Conservation (phyloP, 2,797 vertebrate genomes). For the Percopsis omiscomaycus region DNA sequence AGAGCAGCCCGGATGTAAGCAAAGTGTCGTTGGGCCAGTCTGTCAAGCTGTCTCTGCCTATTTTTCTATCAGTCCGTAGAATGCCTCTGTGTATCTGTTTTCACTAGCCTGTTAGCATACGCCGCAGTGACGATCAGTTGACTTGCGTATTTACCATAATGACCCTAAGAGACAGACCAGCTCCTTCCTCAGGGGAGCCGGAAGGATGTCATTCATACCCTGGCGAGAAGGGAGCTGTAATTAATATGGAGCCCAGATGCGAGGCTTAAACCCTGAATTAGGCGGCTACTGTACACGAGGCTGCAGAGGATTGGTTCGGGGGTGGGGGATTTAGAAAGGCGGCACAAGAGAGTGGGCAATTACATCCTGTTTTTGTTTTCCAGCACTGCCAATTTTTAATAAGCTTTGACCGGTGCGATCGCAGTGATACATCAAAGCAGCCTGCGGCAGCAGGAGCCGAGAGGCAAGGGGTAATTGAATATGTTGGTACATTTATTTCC, state of each 20-base stretch:
- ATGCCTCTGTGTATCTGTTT: conserved; percentile 28
- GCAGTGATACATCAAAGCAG: conserved; percentile 60
- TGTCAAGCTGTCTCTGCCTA: conserved; percentile 19
- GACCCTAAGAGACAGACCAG: conserved; percentile 37
- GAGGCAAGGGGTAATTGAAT: conserved; percentile 64
- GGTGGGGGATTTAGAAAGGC: conserved; percentile 43
- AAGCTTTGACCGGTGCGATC: conserved; percentile 68
- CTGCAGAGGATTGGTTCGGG: conserved; percentile 20
- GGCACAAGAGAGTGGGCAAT: conserved; percentile 55
- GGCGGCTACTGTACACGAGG: conserved; percentile 33
- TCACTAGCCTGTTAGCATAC: conserved; percentile 27
- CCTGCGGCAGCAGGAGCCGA: conserved; percentile 43
- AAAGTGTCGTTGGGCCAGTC: conserved; percentile 31
- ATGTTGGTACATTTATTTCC: conserved; percentile 63
- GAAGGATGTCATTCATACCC: conserved; percentile 47
- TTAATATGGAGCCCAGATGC: conserved; percentile 56
- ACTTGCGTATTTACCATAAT: conserved; percentile 41
- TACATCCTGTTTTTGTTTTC: conserved; percentile 73
- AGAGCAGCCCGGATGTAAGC: conserved; percentile 48
- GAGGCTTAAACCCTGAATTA: conserved; percentile 29
- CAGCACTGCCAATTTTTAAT: conserved; percentile 59
- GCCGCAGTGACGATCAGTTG: conserved; percentile 25
- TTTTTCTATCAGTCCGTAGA: conserved; percentile 35
- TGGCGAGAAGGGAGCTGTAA: conserved; percentile 36
- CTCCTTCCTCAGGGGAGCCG: conserved; percentile 28